Percentiles rank a stretch among this genome's conserved stretches.
These are phyloP conservation scores for Myotis planiceps DNA, from an alignment of 2,797 vertebrate species.

Conservation along the genomic window DNA sequence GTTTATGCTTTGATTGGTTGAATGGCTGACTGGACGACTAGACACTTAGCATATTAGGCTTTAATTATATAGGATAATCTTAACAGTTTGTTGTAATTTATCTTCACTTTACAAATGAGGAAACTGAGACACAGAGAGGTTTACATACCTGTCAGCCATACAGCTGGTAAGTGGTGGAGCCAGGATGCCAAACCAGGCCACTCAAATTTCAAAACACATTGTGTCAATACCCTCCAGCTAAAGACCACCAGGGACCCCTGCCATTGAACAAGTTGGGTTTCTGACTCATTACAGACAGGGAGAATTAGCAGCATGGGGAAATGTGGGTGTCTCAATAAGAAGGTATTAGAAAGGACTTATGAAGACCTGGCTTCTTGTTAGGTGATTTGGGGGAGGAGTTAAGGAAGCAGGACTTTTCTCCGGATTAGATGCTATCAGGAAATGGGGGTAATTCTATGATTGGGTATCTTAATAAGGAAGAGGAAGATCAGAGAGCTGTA, in stretches of 20 bases:
- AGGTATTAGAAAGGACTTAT: background rate
- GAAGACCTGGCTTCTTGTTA: background rate
- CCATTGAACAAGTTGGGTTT: background rate
- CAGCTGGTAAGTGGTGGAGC: background rate
- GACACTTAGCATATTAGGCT: too few relatives aligned
- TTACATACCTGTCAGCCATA: background rate
- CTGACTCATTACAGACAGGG: background rate
- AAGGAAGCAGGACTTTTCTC: background rate
- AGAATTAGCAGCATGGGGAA: background rate
- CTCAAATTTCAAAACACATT: background rate
- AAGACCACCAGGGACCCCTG: background rate
- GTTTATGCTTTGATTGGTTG: too few relatives aligned
- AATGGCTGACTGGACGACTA: too few relatives aligned
- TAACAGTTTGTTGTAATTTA: background rate
- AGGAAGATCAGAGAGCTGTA: background rate
- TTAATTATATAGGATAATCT: background rate
- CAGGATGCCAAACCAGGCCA: background rate
- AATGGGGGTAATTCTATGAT: background rate
- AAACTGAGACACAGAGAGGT: background rate
- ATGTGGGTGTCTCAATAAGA: background rate
- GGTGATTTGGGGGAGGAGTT: background rate
- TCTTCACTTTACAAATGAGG: background rate
- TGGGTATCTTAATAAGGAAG: background rate
- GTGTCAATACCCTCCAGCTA: background rate
- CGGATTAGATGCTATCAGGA: background rate